Conservation (phyloP, 2,797 vertebrate genomes). For the Petrocephalus schoutedeni region DNA sequence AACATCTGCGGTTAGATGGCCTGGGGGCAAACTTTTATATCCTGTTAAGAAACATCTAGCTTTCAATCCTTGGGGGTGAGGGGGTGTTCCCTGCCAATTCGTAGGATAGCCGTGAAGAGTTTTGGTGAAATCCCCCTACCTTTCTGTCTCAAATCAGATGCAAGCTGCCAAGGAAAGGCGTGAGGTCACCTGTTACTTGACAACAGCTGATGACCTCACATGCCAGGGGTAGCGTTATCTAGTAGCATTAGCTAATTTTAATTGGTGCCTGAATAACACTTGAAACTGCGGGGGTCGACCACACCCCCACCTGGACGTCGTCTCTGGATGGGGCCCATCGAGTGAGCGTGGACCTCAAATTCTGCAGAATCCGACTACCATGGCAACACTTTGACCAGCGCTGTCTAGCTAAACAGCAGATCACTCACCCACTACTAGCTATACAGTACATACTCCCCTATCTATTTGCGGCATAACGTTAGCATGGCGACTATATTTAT, state of each 20-base stretch:
- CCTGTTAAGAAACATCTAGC: constrained; percentile 32
- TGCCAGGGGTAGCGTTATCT: not conserved
- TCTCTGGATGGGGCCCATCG: not conserved
- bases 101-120: constrained; percentile 32
- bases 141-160: not conserved
- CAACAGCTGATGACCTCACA: not conserved
- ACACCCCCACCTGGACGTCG: not conserved
- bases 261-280: not conserved
- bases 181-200: not conserved
- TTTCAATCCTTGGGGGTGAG: constrained; percentile 21
- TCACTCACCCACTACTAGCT: not conserved
- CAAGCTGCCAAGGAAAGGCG: not conserved
- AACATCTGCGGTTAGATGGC: constrained; percentile 8
- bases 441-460: not conserved
- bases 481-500: constrained; percentile 9
- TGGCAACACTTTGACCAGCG: not conserved
- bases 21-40: constrained; percentile 23
- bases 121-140: not conserved
- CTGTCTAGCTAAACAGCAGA: not conserved
- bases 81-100: not conserved
- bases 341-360: not conserved
- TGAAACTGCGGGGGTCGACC: not conserved
- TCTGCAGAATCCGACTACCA: not conserved
- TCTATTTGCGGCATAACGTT: not conserved
- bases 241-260: not conserved